phyloP scores from a whole-genome alignment of 2,113 vertebrate genomes.

The Hypanus sabinus region DNA sequence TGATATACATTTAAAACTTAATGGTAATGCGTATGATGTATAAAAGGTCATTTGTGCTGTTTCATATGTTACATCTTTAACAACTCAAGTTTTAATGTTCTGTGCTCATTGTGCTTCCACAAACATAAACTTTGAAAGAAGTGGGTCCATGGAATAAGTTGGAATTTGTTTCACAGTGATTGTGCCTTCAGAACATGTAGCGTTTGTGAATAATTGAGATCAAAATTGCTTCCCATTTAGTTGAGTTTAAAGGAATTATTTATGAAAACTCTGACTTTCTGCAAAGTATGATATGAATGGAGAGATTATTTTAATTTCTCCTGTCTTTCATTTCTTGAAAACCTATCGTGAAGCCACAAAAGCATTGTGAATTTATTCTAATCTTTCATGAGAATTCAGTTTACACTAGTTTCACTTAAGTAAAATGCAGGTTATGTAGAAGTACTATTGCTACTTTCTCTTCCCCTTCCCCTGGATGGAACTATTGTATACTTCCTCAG shows the following conservation, averaged over 20 bases:
- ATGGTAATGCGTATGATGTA: background rate
- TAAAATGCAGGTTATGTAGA: background rate
- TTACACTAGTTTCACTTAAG: background rate
- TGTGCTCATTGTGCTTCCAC: background rate
- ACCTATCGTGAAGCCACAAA: background rate
- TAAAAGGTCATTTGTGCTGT: background rate
- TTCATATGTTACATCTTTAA: background rate
- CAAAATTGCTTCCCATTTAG: background rate
- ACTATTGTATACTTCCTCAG: background rate
- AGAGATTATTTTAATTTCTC: background rate
- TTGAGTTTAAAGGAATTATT: background rate
- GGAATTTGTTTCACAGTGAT: background rate
- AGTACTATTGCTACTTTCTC: background rate
- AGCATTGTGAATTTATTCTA: background rate
- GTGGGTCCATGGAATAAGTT: background rate
- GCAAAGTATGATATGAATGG: background rate
- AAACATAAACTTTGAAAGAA: background rate
- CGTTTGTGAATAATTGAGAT: background rate
- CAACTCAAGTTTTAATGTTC: background rate
- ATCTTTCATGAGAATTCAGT: background rate
- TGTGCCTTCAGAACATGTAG: background rate
- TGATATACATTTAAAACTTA: background rate
- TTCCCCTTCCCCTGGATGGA: background rate
- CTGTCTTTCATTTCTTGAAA: background rate
- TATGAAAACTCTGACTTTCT: background rate